Conservation (phyloP, 2,113 vertebrate genomes). For the Muscicapa adusta region DNA sequence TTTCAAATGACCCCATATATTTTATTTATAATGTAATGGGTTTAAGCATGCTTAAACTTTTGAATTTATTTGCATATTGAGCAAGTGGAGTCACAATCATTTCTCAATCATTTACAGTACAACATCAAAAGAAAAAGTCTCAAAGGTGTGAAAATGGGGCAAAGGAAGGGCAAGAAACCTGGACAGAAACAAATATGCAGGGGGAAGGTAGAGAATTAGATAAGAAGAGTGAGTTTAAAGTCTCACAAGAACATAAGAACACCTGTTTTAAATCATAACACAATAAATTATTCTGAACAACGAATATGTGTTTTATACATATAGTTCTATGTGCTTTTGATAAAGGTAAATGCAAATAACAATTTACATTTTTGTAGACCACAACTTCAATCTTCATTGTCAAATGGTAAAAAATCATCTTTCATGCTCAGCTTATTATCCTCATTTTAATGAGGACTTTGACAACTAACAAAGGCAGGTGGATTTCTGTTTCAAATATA, state of each 20-base stretch:
- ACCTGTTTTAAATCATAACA: background rate
- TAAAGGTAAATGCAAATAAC: background rate
- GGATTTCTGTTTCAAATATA: background rate
- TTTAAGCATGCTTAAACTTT: background rate
- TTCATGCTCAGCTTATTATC: background rate
- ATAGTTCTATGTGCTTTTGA: background rate
- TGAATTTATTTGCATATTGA: background rate
- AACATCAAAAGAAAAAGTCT: background rate
- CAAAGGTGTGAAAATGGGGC: background rate
- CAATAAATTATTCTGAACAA: background rate
- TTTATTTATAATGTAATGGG: background rate
- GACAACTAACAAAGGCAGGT: background rate
- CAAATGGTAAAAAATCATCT: background rate
- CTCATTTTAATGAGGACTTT: background rate
- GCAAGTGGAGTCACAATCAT: background rate
- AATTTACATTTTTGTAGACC: background rate
- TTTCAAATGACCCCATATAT: background rate
- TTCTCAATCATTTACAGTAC: accelerated
- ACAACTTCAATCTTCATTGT: background rate
- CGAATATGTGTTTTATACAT: background rate
- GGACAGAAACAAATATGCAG: background rate
- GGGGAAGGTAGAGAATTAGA: background rate
- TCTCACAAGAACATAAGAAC: background rate
- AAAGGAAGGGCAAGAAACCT: background rate
- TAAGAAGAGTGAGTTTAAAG: background rate